Evolutionary conservation across 2,888 invertebrate genomes (phyloP).

Genomic region (Melinopterus prodromus): DNA sequence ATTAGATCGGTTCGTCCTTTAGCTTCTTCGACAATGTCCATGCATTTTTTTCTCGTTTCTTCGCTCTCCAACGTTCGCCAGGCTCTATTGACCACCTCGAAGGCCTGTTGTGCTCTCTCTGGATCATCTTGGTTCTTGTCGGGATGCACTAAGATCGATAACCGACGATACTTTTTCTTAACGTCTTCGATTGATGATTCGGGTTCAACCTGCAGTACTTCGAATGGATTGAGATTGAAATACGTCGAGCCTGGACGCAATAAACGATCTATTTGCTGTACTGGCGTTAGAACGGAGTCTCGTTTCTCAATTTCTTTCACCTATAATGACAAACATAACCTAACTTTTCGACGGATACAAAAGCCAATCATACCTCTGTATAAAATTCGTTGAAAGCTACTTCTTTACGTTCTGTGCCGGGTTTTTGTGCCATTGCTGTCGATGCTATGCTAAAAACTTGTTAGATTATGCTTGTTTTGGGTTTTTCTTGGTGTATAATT

Average conservation of each 20-base stretch:
- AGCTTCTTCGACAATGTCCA: constrained; percentile 97
- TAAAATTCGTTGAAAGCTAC: constrained; percentile 85
- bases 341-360: constrained; percentile 23
- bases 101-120: constrained; percentile 92
- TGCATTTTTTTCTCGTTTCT: constrained; percentile 89
- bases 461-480: neutral
- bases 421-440: constrained; percentile 39
- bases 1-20: constrained; percentile 93
- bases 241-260: constrained; percentile 97
- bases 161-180: constrained; percentile 94
- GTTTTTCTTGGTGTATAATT: neutral
- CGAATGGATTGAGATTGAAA: constrained; percentile 97
- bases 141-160: constrained; percentile 98
- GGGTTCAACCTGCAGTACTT: constrained; percentile 91
- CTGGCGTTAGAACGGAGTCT: constrained; percentile 95
- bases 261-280: constrained; percentile 96
- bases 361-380: constrained; percentile 72
- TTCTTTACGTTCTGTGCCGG: constrained; percentile 60
- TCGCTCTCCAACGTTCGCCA: constrained; percentile 97
- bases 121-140: constrained; percentile 98
- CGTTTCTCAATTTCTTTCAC: constrained; percentile 98
- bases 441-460: constrained; percentile 8
- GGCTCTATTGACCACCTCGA: constrained; percentile 92
- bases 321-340: constrained; percentile 63
- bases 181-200: constrained; percentile 89